A percentile compares a stretch with the other conserved stretches of the same genome.
These are phyloP conservation scores for Lepidochrysops patricia DNA, from an alignment of 2,888 invertebrate genomes.

Conservation along the genomic window DNA sequence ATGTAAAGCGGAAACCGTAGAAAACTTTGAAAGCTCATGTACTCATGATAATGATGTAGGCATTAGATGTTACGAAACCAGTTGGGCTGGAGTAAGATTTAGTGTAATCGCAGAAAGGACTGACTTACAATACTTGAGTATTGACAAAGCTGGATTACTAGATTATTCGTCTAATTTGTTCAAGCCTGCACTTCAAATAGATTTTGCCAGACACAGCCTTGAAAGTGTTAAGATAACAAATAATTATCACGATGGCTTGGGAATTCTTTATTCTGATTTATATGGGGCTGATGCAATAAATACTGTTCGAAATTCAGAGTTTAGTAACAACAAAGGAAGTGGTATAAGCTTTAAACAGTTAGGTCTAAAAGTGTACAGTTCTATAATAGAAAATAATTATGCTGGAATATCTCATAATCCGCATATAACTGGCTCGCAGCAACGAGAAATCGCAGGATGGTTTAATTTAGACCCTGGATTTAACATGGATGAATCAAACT, in stretches of 20 bases:
- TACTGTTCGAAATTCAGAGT: constrained; percentile 87
- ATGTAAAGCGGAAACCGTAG: constrained; percentile 85
- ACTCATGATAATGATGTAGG: constrained; percentile 91
- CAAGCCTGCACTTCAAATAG: constrained; percentile 92
- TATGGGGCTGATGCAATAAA: constrained; percentile 89
- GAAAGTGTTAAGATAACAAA: constrained; percentile 87
- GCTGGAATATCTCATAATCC: constrained; percentile 96
- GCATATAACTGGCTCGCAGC: constrained; percentile 85
- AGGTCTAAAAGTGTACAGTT: constrained; percentile 85
- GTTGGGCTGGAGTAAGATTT: constrained; percentile 95
- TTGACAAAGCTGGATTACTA: constrained; percentile 93
- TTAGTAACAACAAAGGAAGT: constrained; percentile 88
- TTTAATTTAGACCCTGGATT: constrained; percentile 82
- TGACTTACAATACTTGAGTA: constrained; percentile 88
- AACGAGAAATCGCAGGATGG: constrained; percentile 95
- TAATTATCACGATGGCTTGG: constrained; percentile 94
- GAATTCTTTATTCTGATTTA: constrained; percentile 94
- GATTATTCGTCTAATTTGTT: constrained; percentile 93
- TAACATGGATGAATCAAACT: constrained; percentile 79
- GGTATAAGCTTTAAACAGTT: constrained; percentile 93
- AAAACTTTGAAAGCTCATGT: constrained; percentile 92
- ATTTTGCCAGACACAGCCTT: constrained; percentile 87
- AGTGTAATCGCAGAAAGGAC: constrained; percentile 91
- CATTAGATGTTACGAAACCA: constrained; percentile 89
- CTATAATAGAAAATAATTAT: constrained; percentile 82